Base-by-base conservation (phyloP, 2,888 invertebrate species). In the Drosophila buzzatii region DNA sequence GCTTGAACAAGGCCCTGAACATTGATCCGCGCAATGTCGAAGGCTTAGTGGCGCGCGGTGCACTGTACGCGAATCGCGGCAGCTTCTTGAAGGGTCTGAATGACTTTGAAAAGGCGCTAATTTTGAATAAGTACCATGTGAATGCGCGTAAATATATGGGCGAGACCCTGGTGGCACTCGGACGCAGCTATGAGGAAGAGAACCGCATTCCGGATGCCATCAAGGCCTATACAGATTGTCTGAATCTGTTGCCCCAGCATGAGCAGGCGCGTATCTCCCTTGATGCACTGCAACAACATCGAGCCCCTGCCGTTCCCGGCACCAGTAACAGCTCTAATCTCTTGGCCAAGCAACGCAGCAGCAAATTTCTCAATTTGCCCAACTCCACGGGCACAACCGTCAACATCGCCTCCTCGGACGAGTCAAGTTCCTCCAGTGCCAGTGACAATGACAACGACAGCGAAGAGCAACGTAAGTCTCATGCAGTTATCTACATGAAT, bases 81-180 rank as follows among this genome's bases (percentile, higher is more conserved):
- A 98, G 97, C 87, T 98, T 98, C 93, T 96, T 97, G 86, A 97
- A 97, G 92, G 99, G 99, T 0, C 97, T 99, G 79, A 97, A 97
- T 86, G 99, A 99, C 92, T 98, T 99, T 93, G 98, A 98, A 93
- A 96, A 96, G 27, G 98, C 99, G 6, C 93, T 99, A 44, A 96
- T 97, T 92, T 93, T 97, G 49, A 98, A 99, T 93, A 96, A 97
- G 1, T 96, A 96, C 75, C 99, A 99, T 93, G 96, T 96, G 2
- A 99, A 99, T 93, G 99, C 98, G 39, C 95, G 97, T 66, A 98
- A 98, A 92, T 99, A 99, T 93, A 96, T 98, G 94, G 97, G 98
- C 39, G 98, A 99, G 93, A 99, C 98, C 0, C 93, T 98, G 51
- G 97, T 98, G 1, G 98, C 98, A 0, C 94, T 97, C 57, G 98